Evolutionary conservation across 2,113 vertebrate species (phyloP), one percentile per base, ranked within the genome.

Genomic region (Dendrocopos noguchii): DNA sequence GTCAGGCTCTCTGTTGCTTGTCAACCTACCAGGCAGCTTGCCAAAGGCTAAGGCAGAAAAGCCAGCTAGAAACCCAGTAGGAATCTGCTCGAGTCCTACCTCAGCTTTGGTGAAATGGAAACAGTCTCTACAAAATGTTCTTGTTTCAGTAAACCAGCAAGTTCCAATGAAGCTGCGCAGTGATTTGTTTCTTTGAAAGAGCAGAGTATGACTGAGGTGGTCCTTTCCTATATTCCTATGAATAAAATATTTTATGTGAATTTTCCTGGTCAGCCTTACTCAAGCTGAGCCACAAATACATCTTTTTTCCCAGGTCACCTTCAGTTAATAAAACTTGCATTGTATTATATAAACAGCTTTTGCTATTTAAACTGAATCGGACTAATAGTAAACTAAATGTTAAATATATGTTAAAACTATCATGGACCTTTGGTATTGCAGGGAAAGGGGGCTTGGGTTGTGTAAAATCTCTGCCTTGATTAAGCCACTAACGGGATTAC

Each of bases 1-100:
- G 72, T 94, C 72, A 67, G 72, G 47, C 28, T 25, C 67, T 67
- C 73, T 59, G 12, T 27, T 73, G 64, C 87, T 80, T 91, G 79
- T 93, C 93, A 90, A 42, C 73, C 85, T 83, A 65, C 68, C 76
- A 88, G 91, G 90, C 85, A 83, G 46, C 57, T 47, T 78, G 90
- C 76, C 85, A 83, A 91, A 42, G 70, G 42, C 87, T 85, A 72
- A 87, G 67, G 61, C 72, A 80, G 76, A 56, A 77, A 16, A 84
- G 34, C 7, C 75, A 25, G 60, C 63, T 28, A 46, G 60, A 93
- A 77, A 56, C 24, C 55, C 87, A 66, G 81, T n/a, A 82, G 79
- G 59, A 63, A 59, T 60, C 90, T 90, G 75, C 46, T 84, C 87
- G 64, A 59, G 64, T n/a, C 39, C 42, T 33, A 3, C 56, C 64